Evolutionary conservation across 2,113 vertebrate species (phyloP).

Genomic region (Perca fluviatilis): DNA sequence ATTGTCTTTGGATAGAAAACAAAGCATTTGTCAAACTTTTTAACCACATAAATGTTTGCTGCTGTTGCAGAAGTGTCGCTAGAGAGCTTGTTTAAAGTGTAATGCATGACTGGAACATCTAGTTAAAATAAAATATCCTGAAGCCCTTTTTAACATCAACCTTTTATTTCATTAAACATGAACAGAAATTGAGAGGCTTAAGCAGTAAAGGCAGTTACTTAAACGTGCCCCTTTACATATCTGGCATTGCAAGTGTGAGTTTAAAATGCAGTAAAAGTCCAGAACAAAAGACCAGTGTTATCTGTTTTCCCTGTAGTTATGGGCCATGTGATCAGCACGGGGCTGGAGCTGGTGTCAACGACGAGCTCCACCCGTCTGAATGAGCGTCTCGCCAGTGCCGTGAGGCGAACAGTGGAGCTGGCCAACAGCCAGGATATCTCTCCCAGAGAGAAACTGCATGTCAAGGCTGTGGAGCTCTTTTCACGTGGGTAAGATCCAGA

Average conservation of each 20-base stretch:
- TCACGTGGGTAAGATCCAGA: constrained; percentile 88
- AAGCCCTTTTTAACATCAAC: background rate
- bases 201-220: background rate
- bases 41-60: background rate
- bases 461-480: constrained; percentile 88
- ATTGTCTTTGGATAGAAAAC: background rate
- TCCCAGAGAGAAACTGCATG: constrained; percentile 89
- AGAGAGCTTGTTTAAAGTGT: background rate
- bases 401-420: constrained; percentile 85
- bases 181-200: background rate
- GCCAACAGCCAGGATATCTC: constrained; percentile 86
- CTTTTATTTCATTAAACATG: background rate
- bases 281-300: background rate
- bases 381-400: constrained; percentile 82
- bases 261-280: background rate
- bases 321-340: constrained; percentile 91
- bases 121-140: background rate
- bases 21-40: background rate
- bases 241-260: background rate
- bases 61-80: background rate
- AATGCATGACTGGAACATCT: background rate
- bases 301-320: constrained; percentile 84
- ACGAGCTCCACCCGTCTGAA: constrained; percentile 84
- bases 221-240: background rate
- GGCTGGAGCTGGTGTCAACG: constrained; percentile 88